phyloP scores from a whole-genome alignment of 2,113 vertebrate genomes.

The Salvelinus alpinus region DNA sequence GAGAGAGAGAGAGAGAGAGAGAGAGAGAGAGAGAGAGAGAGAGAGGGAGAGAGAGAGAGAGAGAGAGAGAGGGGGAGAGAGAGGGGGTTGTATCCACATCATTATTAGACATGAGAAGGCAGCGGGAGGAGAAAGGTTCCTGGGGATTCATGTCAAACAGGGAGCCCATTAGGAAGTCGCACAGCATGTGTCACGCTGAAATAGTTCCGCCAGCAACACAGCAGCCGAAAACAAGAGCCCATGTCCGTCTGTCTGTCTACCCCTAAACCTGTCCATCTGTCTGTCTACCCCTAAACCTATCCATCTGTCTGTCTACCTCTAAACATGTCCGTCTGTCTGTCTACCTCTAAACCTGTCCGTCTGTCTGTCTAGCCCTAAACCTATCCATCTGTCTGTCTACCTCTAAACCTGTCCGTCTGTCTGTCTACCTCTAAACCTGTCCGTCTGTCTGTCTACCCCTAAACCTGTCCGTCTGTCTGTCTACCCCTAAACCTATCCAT shows the following conservation, averaged over 20 bases:
- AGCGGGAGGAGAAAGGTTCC: constrained; percentile 40
- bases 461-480: too few species aligned
- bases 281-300: too few species aligned
- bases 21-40: neutral
- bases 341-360: too few species aligned
- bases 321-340: too few species aligned
- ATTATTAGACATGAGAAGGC: constrained; percentile 65
- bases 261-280: too few species aligned
- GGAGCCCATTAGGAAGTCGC: constrained; percentile 56
- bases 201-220: constrained; percentile 38
- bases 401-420: too few species aligned
- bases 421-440: too few species aligned
- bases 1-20: neutral
- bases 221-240: too few species aligned
- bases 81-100: constrained; percentile 52
- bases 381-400: too few species aligned
- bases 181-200: constrained; percentile 27
- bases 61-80: constrained; percentile 6
- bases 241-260: too few species aligned
- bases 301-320: too few species aligned
- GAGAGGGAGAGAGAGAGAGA: neutral
- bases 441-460: constrained; percentile 39
- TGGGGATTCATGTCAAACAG: constrained; percentile 59
- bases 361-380: too few species aligned
- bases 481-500: neutral